Base-by-base conservation (phyloP, 2,797 vertebrate species). In the Enoplosus armatus region DNA sequence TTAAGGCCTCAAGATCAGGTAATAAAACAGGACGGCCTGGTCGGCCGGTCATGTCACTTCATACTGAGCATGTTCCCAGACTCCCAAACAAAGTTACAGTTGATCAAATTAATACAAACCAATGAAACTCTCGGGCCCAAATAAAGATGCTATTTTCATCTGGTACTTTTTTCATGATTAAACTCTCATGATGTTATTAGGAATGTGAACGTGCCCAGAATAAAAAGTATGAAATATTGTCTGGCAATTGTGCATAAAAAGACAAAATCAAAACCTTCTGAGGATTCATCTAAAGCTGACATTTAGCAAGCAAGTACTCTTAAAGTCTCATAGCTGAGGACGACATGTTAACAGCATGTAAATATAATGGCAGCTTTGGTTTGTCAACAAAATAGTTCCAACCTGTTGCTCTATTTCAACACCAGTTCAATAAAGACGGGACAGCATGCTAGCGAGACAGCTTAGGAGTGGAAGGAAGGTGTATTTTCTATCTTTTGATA, bases 211-310 rank as follows among this genome's bases (percentile, higher is more conserved):
- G 0, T 54, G 16, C 15, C 20, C 53, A 12, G 47, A 48, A 54
- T 81, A 7, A 31, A 60, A 61, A 54, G 2, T 7, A 66, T 48
- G 33, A 59, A 47, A n/a, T 18, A 63, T 50, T 11, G 29, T 43
- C 20, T 1, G 15, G 20, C 20, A 29, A 5, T 31, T 26, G 31
- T 31, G 26, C 37, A 15, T 64, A 15, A 51, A 56, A 20, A 75
- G 9, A 45, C 59, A 37, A 9, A 67, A 67, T 15, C 31, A 20
- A 7, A 59, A 53, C 35, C 35, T 0, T 15, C 0, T 14, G 58
- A 53, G 51, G 59, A 68, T 67, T 29, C 14, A 35, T 58, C 31
- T n/a, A 12, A 16, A 27, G 33, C 41, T 24, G 35, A 66, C 26
- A 64, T 31, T 39, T 27, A 18, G 4, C 4, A 53, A 35, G 27